Conservation (phyloP, 2,888 invertebrate species). For the Ernsta delagoae region DNA sequence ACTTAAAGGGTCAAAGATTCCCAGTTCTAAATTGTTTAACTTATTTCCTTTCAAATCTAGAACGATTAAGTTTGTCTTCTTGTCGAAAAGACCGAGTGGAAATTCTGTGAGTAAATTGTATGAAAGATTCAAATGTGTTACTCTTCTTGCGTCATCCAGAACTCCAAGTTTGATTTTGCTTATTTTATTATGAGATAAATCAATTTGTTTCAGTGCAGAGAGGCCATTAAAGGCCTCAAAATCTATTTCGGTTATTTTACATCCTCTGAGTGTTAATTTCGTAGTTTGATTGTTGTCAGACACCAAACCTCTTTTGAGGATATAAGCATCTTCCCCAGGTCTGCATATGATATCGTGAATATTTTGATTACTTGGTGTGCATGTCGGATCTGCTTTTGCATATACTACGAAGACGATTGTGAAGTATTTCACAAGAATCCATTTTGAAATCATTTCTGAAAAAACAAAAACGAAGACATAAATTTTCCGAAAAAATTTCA, state of each 20-base stretch:
- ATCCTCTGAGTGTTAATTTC: slow-evolving; percentile 49
- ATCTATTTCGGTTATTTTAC: slow-evolving; percentile 53
- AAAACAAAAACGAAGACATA: neutral
- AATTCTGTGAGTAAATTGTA: slow-evolving; percentile 55
- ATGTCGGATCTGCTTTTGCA: slow-evolving; percentile 35
- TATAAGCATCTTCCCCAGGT: slow-evolving; percentile 46
- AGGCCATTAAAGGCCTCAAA: slow-evolving; percentile 56
- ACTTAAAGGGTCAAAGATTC: slow-evolving; percentile 54
- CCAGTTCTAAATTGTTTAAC: slow-evolving; percentile 51
- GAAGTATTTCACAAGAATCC: neutral
- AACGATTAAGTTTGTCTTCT: slow-evolving; percentile 53
- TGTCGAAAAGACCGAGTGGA: slow-evolving; percentile 60
- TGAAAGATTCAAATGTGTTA: slow-evolving; percentile 59
- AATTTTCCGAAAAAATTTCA: no score
- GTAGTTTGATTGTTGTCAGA: slow-evolving; percentile 52
- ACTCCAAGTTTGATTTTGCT: slow-evolving; percentile 54
- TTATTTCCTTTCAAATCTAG: slow-evolving; percentile 61
- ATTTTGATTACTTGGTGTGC: slow-evolving; percentile 34
- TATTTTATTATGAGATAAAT: slow-evolving; percentile 61
- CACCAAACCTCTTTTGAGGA: slow-evolving; percentile 51
- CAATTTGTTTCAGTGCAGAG: slow-evolving; percentile 53
- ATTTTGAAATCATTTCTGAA: slow-evolving; percentile 38
- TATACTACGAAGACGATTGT: neutral
- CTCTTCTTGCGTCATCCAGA: slow-evolving; percentile 51
- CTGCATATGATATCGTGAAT: slow-evolving; percentile 43